These are phyloP conservation scores for Odontocerum albicorne DNA, from an alignment of 2,888 invertebrate species.

Conservation along the genomic window DNA sequence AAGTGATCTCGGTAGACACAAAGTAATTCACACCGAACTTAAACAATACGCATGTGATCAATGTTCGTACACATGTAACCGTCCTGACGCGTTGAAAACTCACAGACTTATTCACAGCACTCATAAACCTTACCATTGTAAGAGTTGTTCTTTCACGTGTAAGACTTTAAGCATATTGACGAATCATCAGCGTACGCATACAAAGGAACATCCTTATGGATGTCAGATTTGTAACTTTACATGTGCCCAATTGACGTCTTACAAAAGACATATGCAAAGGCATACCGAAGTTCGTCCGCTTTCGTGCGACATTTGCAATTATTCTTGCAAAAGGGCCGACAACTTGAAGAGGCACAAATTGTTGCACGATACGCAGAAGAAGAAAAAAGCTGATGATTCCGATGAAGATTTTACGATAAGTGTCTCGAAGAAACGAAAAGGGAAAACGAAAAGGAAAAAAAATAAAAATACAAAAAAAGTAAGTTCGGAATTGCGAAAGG, in stretches of 20 bases:
- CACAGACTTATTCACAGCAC: slow-evolving; percentile 9
- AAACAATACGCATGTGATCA: slow-evolving; percentile 14
- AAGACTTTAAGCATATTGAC: slow-evolving; percentile 12
- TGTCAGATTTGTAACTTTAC: slow-evolving; percentile 13
- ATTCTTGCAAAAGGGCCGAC: slow-evolving; percentile 4
- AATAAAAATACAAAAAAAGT: not conserved
- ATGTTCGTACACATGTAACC: slow-evolving; percentile 3
- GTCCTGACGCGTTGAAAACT: slow-evolving; percentile 7
- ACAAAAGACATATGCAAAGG: slow-evolving; percentile 6
- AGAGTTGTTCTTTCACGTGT: slow-evolving; percentile 3
- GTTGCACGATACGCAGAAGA: not conserved
- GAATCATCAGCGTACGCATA: slow-evolving; percentile 8
- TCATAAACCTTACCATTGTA: slow-evolving; percentile 9
- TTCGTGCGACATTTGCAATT: slow-evolving; percentile 2
- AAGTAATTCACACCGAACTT: slow-evolving; percentile 6
- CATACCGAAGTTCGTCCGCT: not conserved
- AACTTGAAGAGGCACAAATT: slow-evolving; percentile 3
- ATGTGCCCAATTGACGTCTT: slow-evolving; percentile 10
- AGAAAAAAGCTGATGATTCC: not conserved
- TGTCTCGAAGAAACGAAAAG: too few species aligned
- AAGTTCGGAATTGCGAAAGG: not conserved
- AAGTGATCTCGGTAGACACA: slow-evolving; percentile 8
- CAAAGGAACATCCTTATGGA: slow-evolving; percentile 10
- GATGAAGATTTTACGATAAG: too few species aligned
- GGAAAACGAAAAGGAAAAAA: not conserved